A percentile compares a stretch with the other conserved stretches of the same genome.
phyloP scores from a whole-genome alignment of 2,797 vertebrate genomes.

The Eulemur albifrons region DNA sequence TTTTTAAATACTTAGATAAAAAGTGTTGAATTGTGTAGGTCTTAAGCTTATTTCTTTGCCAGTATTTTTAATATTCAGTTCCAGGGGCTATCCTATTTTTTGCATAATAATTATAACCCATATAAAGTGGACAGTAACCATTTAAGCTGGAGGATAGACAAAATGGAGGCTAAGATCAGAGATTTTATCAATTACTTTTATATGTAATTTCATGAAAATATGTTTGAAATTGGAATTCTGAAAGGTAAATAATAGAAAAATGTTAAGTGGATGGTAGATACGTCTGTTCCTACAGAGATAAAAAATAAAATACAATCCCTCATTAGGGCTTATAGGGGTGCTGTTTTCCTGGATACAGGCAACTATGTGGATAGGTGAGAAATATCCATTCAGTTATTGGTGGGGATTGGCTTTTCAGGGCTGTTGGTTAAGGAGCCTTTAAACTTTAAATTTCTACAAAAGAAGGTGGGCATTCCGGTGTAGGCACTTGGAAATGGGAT shows the following conservation, averaged over 20 bases:
- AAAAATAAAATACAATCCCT: background rate
- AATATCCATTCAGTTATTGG: background rate
- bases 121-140: background rate
- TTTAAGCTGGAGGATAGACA: background rate
- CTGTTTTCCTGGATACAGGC: background rate
- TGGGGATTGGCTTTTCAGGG: background rate
- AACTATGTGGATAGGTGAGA: background rate
- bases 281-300: background rate
- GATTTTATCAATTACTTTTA: background rate
- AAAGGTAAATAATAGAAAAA: background rate
- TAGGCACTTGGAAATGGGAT: background rate
- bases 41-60: background rate
- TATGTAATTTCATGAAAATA: background rate
- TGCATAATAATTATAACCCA: background rate
- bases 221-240: background rate
- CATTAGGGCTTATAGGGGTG: background rate
- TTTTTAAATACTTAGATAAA: background rate
- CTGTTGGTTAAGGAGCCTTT: background rate
- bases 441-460: background rate
- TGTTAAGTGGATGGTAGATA: background rate
- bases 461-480: background rate
- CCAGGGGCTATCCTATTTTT: background rate
- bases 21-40: background rate
- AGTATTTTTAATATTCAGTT: background rate
- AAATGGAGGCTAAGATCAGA: background rate